Conservation (phyloP, 2,797 vertebrate species). For the Okamejei kenojei region DNA sequence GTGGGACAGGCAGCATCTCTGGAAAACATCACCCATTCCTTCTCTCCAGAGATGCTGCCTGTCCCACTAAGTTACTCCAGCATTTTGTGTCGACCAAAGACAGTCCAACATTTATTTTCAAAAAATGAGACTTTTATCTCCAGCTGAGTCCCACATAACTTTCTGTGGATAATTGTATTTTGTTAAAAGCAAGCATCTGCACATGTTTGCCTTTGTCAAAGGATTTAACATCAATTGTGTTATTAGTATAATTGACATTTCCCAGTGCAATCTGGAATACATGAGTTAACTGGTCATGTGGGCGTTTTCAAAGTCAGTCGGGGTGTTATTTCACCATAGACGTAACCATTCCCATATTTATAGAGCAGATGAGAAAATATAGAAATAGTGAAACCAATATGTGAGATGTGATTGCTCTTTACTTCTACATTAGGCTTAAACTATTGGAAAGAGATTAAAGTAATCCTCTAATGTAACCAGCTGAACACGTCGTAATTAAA, state of each 20-base stretch:
- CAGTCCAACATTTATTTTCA: background rate
- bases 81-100: background rate
- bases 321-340: constrained; percentile 17
- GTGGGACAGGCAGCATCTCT: too few species aligned
- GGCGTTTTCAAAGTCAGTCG: constrained; percentile 26
- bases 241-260: constrained; percentile 22
- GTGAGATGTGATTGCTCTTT: constrained; percentile 11
- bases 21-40: too few species aligned
- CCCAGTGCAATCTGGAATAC: constrained; percentile 29
- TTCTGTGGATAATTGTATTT: background rate
- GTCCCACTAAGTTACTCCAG: too few species aligned
- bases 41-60: too few species aligned
- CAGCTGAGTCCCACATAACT: background rate
- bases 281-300: constrained; percentile 30
- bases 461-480: background rate
- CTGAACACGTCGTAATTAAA: background rate
- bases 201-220: constrained; percentile 19
- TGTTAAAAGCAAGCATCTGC: background rate
- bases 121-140: background rate
- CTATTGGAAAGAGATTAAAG: constrained; percentile 27
- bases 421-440: background rate
- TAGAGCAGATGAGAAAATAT: constrained; percentile 24
- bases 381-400: constrained; percentile 2
- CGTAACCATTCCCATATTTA: constrained; percentile 28
- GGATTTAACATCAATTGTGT: constrained; percentile 21